phyloP scores from a whole-genome alignment of 2,888 invertebrate genomes.

The Micoletzkya japonica region DNA sequence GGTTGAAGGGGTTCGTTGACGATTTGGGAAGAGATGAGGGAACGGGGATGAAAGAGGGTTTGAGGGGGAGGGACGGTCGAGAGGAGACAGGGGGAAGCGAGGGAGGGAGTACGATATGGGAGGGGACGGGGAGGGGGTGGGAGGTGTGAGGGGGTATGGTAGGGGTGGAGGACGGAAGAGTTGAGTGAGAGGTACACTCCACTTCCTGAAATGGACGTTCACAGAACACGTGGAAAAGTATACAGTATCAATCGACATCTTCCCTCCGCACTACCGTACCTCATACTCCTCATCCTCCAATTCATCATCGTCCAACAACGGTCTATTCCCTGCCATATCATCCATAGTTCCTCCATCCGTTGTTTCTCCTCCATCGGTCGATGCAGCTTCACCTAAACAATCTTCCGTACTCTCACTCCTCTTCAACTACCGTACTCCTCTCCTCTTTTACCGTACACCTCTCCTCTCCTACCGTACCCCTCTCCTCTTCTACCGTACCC shows the following conservation, averaged over 20 bases:
- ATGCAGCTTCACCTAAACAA: too few relatives aligned
- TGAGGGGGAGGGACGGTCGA: not conserved
- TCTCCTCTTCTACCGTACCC: too few relatives aligned
- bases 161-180: constrained; percentile 1
- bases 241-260: not conserved
- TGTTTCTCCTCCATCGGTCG: constrained; percentile 8
- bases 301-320: constrained; percentile 48
- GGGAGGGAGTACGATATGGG: not conserved
- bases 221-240: not conserved
- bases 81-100: not conserved
- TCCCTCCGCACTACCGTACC: too few relatives aligned
- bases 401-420: too few relatives aligned
- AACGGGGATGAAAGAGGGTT: not conserved
- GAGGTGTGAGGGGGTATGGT: not conserved
- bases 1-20: constrained; percentile 22
- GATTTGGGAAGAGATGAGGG: not conserved
- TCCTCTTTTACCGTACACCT: too few relatives aligned
- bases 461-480: too few relatives aligned
- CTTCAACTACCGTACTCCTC: too few relatives aligned
- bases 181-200: not conserved
- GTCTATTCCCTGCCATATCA: constrained; percentile 44
- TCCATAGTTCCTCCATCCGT: constrained; percentile 31
- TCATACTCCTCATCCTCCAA: constrained; percentile 43
- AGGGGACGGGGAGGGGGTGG: not conserved
- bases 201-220: not conserved